Evolutionary conservation across 1,140 invertebrate species (phyloP), one percentile per base, ranked within the genome.

Genomic region (Papilio helenus): DNA sequence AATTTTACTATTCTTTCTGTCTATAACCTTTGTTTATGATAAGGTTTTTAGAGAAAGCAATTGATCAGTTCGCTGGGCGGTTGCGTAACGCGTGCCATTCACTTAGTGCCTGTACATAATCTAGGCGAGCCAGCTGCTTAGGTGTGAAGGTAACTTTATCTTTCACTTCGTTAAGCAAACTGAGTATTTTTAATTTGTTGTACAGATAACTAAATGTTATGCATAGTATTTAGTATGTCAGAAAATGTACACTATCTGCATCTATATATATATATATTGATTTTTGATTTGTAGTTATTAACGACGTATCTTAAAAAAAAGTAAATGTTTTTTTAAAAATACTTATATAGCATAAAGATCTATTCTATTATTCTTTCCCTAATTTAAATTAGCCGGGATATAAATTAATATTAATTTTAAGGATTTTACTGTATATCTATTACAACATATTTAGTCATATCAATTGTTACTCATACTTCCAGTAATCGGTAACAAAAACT

Each of bases 81-180:
- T 74, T 74, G 44, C 44, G 23, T 23, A 74, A 74, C 72, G 23
- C 46, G 42, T 51, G 44, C 72, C 72, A 16, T 74, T 74, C 72
- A 74, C 72, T 74, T 49, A 74, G 42, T 46, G 42, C 72, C 72
- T 74, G 42, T 74, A 44, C 72, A 72, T 73, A 51, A 74, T 49
- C 72, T 74, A 74, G 72, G 42, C 20, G 72, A 23, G 71, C 71
- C 71, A 18, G 20, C 71, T 73, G 72, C 72, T 74, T 74, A 74
- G 71, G 72, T 74, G 44, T 74, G 72, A 74, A 74, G 72, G 72
- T 74, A 49, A 74, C 39, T 49, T 39, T 71, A 72, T 72, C 72
- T 74, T 74, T 74, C 39, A 74, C 72, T 74, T 23, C 20, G 42
- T 73, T 74, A 74, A 51, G 44, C 44, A 44, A 20, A 72, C 10